These are phyloP conservation scores for Charina bottae DNA, from an alignment of 2,113 vertebrate species.

Conservation along the genomic window DNA sequence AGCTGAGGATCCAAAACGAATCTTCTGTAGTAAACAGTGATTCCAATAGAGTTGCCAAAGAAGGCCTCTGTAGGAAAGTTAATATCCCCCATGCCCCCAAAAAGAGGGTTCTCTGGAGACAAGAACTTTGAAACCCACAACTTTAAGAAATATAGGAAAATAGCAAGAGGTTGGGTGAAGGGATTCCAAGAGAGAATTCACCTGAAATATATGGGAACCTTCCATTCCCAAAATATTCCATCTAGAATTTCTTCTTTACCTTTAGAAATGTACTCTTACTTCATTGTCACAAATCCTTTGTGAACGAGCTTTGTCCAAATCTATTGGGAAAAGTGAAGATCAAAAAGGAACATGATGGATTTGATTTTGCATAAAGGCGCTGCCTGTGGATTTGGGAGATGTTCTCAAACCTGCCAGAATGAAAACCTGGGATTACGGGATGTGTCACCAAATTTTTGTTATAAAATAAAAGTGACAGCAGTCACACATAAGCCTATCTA, in stretches of 20 bases:
- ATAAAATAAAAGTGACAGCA: constrained; percentile 15
- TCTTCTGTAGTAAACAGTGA: background rate
- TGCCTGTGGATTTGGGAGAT: constrained; percentile 12
- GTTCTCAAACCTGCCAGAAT: background rate
- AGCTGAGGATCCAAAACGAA: background rate
- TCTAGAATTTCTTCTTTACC: background rate
- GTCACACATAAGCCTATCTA: background rate
- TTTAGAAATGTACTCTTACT: background rate
- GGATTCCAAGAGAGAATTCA: background rate
- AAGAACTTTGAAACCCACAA: background rate
- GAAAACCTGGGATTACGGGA: background rate
- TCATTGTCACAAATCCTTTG: constrained; percentile 13
- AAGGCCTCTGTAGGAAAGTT: background rate
- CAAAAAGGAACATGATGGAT: constrained; percentile 8
- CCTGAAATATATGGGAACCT: background rate
- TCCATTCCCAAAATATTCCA: background rate
- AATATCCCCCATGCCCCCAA: background rate
- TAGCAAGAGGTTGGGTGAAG: background rate
- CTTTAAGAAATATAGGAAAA: background rate
- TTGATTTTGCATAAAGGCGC: background rate
- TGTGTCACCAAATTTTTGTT: constrained; percentile 6
- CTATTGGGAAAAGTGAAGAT: background rate
- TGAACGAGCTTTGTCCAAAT: constrained; percentile 13
- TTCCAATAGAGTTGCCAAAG: background rate
- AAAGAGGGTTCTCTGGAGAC: background rate